Evolutionary conservation across 2,113 vertebrate genomes (phyloP), one percentile per base, ranked within the genome.

Genomic region (Dissostichus mawsoni): DNA sequence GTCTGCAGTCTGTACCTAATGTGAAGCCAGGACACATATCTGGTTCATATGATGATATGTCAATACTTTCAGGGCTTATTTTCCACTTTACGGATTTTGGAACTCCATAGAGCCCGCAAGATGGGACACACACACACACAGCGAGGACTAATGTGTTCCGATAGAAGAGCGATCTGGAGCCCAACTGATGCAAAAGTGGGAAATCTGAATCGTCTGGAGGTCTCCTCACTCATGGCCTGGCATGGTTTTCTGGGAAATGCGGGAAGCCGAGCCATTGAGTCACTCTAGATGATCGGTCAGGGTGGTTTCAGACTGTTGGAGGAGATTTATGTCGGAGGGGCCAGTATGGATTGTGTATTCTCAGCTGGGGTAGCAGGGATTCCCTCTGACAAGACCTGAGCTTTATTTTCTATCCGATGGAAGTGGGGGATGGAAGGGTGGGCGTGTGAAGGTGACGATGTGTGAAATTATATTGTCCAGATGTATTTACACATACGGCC

Each of bases 341-440:
- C 90, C 81, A 51, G 65, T 77, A 11, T 62, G 87, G 87, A 80
- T 90, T 90, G 92, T 83, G 86, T 92, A 88, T 89, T 89, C 91
- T 94, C 93, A 93, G 74, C 77, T 83, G 55, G 86, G 83, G 81
- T 69, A 79, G 63, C 77, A 87, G 92, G 90, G 92, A 94, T 94
- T 94, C 93, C 90, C 90, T 93, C 79, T 90, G 93, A 94, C 92
- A 93, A 89, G 91, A 90, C 87, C 80, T 74, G 68, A 77, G 73
- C 90, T 85, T 88, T 92, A 81, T 91, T 92, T 88, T 76, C 86
- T 75, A 69, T 71, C 18, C 18, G 55, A 59, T 58, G 65, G 74
- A 63, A 52, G 23, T 14, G n/a, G 44, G 14, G 18, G 23, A 8
- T 12, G 5, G 20, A 52, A 52, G 56, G 36, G 83, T 72, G 70